Conservation (phyloP, 2,888 invertebrate genomes). For the Agrotis clavis region DNA sequence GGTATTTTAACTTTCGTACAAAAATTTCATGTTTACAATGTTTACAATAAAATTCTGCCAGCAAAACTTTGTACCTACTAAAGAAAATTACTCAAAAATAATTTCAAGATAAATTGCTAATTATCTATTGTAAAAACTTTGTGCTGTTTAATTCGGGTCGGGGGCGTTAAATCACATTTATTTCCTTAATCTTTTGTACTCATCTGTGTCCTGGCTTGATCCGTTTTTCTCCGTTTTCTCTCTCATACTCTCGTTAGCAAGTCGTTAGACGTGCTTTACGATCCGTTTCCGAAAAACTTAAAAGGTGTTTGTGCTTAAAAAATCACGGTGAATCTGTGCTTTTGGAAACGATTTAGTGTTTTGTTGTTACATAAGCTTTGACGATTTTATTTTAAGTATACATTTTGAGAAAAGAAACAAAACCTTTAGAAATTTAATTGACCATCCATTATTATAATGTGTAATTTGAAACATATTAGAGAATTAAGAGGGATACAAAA, state of each 20-base stretch:
- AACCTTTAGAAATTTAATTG: background rate
- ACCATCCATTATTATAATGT: background rate
- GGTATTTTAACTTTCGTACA: background rate
- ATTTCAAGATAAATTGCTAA: slow-evolving; percentile 43
- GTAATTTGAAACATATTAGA: background rate
- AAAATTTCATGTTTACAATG: background rate
- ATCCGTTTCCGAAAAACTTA: slow-evolving; percentile 51
- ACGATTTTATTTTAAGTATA: background rate
- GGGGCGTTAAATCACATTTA: slow-evolving; percentile 48
- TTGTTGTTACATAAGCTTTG: background rate
- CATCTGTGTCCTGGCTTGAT: slow-evolving; percentile 51
- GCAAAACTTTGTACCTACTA: slow-evolving; percentile 7
- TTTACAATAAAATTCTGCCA: background rate
- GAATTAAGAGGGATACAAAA: background rate
- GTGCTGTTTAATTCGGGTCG: slow-evolving; percentile 42
- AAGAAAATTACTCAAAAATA: slow-evolving; percentile 22
- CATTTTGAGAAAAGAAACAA: background rate
- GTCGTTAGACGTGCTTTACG: slow-evolving; percentile 59
- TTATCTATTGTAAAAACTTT: slow-evolving; percentile 56
- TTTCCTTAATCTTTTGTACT: slow-evolving; percentile 54
- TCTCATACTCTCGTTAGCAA: slow-evolving; percentile 55
- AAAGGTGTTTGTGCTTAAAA: slow-evolving; percentile 45
- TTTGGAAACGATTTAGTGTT: slow-evolving; percentile 9
- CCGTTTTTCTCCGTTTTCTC: slow-evolving; percentile 45
- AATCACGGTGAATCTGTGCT: slow-evolving; percentile 10